These are phyloP conservation scores for Pseudomyrmex flavicornis DNA, from an alignment of 1,140 invertebrate species.

Conservation along the genomic window DNA sequence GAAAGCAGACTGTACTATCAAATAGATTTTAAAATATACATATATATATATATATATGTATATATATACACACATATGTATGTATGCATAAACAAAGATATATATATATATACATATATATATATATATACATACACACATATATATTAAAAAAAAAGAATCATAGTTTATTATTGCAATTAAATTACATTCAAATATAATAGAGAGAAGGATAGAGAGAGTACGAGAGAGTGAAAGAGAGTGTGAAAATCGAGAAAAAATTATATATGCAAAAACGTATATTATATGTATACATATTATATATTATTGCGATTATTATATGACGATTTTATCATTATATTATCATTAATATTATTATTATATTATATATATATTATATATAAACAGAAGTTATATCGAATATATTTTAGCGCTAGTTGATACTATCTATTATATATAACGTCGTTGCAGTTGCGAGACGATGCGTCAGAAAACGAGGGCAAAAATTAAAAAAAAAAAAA, in stretches of 20 bases:
- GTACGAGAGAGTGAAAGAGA: conserved; percentile 59
- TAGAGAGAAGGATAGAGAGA: conserved; percentile 65
- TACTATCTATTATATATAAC: conserved; percentile 82
- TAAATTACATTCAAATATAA: conserved; percentile 71
- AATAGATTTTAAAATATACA: conserved; percentile 82
- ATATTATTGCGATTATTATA: conserved; percentile 73
- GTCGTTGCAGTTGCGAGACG: conserved; percentile 83
- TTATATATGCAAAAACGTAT: conserved; percentile 50
- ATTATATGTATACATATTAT: conserved; percentile 67
- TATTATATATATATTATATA: conserved; percentile 79
- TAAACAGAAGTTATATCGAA: conserved; percentile 84
- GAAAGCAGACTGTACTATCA: conserved; percentile 85
- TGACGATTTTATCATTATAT: conserved; percentile 65
- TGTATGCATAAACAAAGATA: conserved; percentile 70
- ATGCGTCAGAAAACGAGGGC: conserved; percentile 79
- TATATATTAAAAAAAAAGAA: conserved; percentile 76
- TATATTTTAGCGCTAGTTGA: conserved; percentile 85
- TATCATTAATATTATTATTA: conserved; percentile 81
- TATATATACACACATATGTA: conserved; percentile 68
- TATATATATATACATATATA: conserved; percentile 23
- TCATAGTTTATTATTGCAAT: conserved; percentile 79
- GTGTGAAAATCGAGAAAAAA: conserved; percentile 44
- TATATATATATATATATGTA: conserved; percentile 62
- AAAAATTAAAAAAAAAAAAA: conserved; percentile 48
- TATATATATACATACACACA: conserved; percentile 60